phyloP scores from a whole-genome alignment of 2,797 vertebrate genomes.

The Aplochiton taeniatus region DNA sequence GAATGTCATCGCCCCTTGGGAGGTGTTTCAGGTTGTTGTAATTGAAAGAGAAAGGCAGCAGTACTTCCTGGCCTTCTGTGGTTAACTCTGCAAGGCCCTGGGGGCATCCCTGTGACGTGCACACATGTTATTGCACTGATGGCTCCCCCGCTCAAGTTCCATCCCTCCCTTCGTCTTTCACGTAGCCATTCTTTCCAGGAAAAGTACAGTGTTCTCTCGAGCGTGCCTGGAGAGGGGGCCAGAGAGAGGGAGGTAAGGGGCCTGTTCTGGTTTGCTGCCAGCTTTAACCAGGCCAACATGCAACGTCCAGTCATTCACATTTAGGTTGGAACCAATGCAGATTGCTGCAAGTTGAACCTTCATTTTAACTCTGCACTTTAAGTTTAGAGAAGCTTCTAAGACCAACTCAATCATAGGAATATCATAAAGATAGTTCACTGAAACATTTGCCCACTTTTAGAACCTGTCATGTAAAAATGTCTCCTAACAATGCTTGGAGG shows the following conservation, averaged over 20 bases:
- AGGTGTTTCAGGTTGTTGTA: conserved; percentile 70
- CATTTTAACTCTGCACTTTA: background rate
- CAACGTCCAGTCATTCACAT: conserved; percentile 8
- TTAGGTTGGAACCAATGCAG: background rate
- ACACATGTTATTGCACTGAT: conserved; percentile 72
- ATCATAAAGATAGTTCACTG: too few relatives aligned
- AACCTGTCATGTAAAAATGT: too few relatives aligned
- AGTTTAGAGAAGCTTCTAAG: background rate
- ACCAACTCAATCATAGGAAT: background rate
- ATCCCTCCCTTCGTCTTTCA: conserved; percentile 62
- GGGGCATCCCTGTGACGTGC: conserved; percentile 68
- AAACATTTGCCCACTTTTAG: too few relatives aligned
- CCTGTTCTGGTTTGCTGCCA: conserved; percentile 28
- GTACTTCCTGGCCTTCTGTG: conserved; percentile 70
- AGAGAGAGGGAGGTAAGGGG: conserved; percentile 12
- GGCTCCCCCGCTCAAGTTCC: conserved; percentile 68
- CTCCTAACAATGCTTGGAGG: too few relatives aligned
- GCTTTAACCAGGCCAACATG: conserved; percentile 38
- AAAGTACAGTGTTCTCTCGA: conserved; percentile 68
- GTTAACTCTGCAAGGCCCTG: conserved; percentile 62
- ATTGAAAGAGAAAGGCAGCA: conserved; percentile 74
- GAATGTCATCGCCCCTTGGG: conserved; percentile 53
- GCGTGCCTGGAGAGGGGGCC: conserved; percentile 50
- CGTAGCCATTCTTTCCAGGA: conserved; percentile 70
- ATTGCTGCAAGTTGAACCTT: background rate